Percentiles rank a stretch among this genome's conserved stretches.
These are phyloP conservation scores for Cygnus buccinator DNA, from an alignment of 2,113 vertebrate genomes.

Conservation along the genomic window DNA sequence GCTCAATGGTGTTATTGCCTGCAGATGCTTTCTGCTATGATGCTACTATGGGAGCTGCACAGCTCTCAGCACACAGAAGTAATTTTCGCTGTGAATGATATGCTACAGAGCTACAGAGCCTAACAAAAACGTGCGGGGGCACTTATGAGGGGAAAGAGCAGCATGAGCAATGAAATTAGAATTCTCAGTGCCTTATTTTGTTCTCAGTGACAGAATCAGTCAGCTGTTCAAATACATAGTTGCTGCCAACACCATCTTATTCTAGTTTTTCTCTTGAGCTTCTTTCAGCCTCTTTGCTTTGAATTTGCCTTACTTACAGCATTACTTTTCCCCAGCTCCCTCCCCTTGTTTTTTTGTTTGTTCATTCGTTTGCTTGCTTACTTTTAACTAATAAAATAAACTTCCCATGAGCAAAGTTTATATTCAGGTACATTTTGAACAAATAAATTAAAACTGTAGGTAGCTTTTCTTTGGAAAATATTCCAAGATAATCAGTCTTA, in stretches of 20 bases:
- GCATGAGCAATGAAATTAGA: neutral
- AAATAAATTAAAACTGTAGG: neutral
- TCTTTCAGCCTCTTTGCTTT: neutral
- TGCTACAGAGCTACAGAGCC: neutral
- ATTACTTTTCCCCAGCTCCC: neutral
- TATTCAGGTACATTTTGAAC: neutral
- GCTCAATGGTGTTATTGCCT: neutral
- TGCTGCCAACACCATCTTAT: neutral
- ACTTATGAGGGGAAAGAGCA: neutral
- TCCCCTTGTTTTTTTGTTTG: neutral
- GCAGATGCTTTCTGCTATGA: neutral
- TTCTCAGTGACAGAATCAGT: neutral
- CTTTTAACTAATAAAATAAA: neutral
- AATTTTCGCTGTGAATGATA: neutral
- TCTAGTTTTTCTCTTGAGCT: neutral
- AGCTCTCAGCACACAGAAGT: neutral
- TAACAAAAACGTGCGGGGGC: neutral
- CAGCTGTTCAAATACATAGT: neutral
- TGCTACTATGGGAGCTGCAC: neutral
- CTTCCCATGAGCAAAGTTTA: neutral
- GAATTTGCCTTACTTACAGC: neutral
- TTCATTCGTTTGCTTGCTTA: too few species aligned
- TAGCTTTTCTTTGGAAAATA: neutral
- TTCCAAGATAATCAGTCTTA: neutral
- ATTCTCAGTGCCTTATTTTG: neutral